Evolutionary conservation across 37 sponge, comb jelly and placozoan species (phyloP).

Genomic region (Hormiphora californensis): DNA sequence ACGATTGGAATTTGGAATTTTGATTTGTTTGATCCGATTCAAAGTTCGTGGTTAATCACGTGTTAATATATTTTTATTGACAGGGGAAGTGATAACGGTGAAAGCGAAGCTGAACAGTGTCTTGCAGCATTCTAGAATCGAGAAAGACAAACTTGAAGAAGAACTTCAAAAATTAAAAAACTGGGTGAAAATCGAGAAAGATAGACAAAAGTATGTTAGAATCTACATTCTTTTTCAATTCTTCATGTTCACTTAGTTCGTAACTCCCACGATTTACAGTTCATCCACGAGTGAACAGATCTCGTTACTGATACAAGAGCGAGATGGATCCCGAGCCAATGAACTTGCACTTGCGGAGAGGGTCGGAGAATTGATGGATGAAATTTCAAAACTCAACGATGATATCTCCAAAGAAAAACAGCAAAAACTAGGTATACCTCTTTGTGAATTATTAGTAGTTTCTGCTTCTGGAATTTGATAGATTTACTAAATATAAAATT

Average conservation of each 20-base stretch:
- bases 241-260: not conserved
- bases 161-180: constrained; percentile 15
- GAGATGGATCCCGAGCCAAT: constrained; percentile 4
- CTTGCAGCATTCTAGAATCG: constrained; percentile 25
- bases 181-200: not conserved
- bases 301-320: constrained; percentile 1
- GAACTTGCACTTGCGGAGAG: constrained; percentile 9
- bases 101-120: constrained; percentile 47
- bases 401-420: constrained; percentile 18
- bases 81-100: constrained; percentile 32
- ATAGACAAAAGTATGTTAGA: constrained; percentile 17
- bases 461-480: too few species aligned
- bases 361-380: constrained; percentile 38
- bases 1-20: not conserved
- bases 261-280: not conserved
- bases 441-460: too few species aligned
- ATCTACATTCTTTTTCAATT: not conserved
- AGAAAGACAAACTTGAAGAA: not conserved
- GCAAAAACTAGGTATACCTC: constrained; percentile 7
- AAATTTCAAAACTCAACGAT: constrained; percentile 23
- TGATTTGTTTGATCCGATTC: not conserved
- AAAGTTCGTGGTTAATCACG: not conserved
- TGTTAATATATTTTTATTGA: not conserved
- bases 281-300: constrained; percentile 39
- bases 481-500: too few species aligned